Base-by-base conservation (phyloP, 2,113 vertebrate genomes). In the Actenoides hombroni region DNA sequence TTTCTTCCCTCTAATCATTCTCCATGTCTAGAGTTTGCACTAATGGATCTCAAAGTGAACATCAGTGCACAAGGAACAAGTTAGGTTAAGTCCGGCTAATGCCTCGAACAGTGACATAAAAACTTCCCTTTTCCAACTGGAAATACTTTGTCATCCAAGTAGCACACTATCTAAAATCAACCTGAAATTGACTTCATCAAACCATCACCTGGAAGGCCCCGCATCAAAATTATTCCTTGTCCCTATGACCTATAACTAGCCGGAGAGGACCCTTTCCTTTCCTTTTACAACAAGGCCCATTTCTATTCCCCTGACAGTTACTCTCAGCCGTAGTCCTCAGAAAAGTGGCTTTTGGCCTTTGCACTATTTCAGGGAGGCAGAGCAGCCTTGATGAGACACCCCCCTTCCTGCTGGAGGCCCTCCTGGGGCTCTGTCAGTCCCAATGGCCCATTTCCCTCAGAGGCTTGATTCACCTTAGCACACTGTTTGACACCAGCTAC, bases 281-380 rank as follows among this genome's bases (percentile, higher is more conserved):
- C 9, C 9, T 15, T 28, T 21, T 5, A 82, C 42, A 83, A 81
- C 37, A 80, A 28, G 26, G 35, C 1, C 3, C 3, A 6, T 56
- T 51, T 73, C 31, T 40, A 13, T 48, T 63, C 24, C 15, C 19
- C 44, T 67, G 31, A 21, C 0, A 40, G 25, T 5, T 7, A 24
- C 23, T 48, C 29, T 37, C n/a, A 94, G 53, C 26, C 0, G 0
- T 13, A 6, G 1, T 0, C 46, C 57, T 44, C 33, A 73, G 35
- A 23, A 73, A 37, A 92, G 53, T 0, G 0, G 16, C 10, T 84
- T 89, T 84, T 40, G 40, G 35, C 35, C 21, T 79, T 64, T 61
- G 29, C 0, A 0, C 35, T 53, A 13, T 44, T 78, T 86, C 0
- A 0, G 24, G 19, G 33, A n/a, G 11, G 21, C 4, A 35, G 14